Evolutionary conservation across 2,888 invertebrate species (phyloP).

Genomic region (Eupsilia transversa): DNA sequence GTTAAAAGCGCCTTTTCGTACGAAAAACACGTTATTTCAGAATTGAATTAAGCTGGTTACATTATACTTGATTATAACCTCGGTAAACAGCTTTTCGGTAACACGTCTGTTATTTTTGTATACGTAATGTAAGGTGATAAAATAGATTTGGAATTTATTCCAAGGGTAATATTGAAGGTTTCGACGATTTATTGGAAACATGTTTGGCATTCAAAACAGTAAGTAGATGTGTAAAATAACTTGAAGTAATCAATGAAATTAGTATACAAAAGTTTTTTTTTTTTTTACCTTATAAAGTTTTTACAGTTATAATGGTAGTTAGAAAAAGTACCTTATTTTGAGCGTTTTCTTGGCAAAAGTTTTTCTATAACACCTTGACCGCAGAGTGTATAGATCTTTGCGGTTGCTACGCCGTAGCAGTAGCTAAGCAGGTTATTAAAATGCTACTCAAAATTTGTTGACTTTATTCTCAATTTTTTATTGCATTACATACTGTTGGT

Average conservation of each 20-base stretch:
- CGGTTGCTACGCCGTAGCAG: constrained; percentile 33
- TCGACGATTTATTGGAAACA: constrained; percentile 31
- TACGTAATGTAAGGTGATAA: constrained; percentile 30
- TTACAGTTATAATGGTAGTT: not conserved
- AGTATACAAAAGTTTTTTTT: not conserved
- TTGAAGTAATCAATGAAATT: constrained; percentile 11
- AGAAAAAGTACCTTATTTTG: not conserved
- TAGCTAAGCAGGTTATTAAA: constrained; percentile 13
- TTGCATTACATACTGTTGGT: no score
- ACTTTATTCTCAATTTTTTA: no score
- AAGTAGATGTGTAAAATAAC: constrained; percentile 25
- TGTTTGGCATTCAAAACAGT: constrained; percentile 43
- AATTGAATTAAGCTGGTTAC: constrained; percentile 28
- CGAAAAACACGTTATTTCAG: constrained; percentile 37
- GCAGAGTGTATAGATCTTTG: not conserved
- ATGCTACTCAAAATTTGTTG: not conserved
- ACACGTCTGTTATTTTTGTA: constrained; percentile 30
- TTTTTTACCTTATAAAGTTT: not conserved
- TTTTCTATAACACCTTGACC: not conserved
- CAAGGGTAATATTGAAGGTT: constrained; percentile 15
- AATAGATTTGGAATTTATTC: constrained; percentile 31
- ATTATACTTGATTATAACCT: constrained; percentile 9
- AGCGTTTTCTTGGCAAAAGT: not conserved
- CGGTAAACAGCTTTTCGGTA: constrained; percentile 29
- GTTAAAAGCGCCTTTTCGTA: constrained; percentile 40